Percentiles rank a stretch among this genome's conserved stretches.
Evolutionary conservation across 2,888 invertebrate genomes (phyloP).

Genomic region (Lasioglossum villosulum): DNA sequence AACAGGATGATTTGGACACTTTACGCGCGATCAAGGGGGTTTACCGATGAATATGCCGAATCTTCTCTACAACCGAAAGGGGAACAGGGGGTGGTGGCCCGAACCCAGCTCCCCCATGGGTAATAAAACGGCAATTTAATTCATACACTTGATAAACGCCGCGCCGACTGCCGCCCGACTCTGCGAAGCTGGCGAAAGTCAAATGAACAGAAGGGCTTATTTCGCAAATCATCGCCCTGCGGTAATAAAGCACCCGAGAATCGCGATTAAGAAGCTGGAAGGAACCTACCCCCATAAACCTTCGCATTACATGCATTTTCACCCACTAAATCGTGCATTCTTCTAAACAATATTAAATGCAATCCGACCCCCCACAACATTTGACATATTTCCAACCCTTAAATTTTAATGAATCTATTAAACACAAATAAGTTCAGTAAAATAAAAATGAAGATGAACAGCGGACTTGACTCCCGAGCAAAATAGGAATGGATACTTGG

Average conservation of each 20-base stretch:
- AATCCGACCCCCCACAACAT: background rate
- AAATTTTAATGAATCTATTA: background rate
- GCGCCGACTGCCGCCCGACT: conserved; percentile 58
- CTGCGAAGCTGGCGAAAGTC: conserved; percentile 68
- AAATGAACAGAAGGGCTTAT: conserved; percentile 79
- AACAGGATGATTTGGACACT: background rate
- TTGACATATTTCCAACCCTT: background rate
- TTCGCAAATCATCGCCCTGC: conserved; percentile 81
- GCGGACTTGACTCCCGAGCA: background rate
- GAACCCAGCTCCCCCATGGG: conserved; percentile 74
- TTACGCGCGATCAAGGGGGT: conserved; percentile 39
- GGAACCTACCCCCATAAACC: background rate
- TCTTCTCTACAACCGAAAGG: conserved; percentile 64
- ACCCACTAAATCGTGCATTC: background rate
- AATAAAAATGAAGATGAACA: background rate
- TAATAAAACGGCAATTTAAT: conserved; percentile 85
- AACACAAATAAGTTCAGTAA: background rate
- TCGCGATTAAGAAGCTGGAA: conserved; percentile 37
- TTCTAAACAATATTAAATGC: background rate
- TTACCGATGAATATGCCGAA: conserved; percentile 68
- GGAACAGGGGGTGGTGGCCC: conserved; percentile 51
- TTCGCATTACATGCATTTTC: background rate
- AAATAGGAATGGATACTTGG: background rate
- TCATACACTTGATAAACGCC: conserved; percentile 84
- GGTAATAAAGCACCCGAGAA: conserved; percentile 70